These are phyloP conservation scores for Bursaphelenchus mucronatus DNA, from an alignment of 1,140 invertebrate genomes.

Conservation along the genomic window DNA sequence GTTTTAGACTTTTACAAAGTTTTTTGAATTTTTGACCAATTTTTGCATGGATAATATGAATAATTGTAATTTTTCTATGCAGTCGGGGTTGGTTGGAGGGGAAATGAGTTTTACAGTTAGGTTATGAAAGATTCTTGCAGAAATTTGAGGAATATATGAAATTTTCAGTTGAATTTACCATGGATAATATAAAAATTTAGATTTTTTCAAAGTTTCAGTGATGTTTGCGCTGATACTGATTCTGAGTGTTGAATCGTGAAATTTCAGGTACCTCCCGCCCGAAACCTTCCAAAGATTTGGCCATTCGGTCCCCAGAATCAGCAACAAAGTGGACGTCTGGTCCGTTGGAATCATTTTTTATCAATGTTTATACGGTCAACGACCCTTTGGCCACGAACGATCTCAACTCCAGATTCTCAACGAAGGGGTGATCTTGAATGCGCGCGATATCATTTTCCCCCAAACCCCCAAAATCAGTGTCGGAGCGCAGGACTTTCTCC, in stretches of 20 bases:
- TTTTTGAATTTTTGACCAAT: no score
- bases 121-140: no score
- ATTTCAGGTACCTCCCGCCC: conserved; percentile 80
- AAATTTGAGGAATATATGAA: no score
- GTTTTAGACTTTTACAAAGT: no score
- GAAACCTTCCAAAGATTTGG: conserved; percentile 99
- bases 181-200: no score
- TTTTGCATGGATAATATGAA: no score
- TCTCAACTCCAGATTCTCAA: conserved; percentile 98
- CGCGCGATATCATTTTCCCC: conserved; percentile 96
- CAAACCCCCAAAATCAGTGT: conserved; percentile 74
- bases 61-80: no score
- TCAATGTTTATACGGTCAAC: conserved; percentile 93
- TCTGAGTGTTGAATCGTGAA: not conserved
- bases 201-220: no score
- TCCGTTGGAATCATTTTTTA: conserved; percentile 99
- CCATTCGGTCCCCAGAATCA: conserved; percentile 86
- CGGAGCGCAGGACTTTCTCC: conserved; percentile 60
- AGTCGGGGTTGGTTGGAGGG: no score
- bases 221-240: no score
- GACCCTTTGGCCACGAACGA: conserved; percentile 97
- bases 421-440: conserved; percentile 98
- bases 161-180: no score
- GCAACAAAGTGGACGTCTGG: conserved; percentile 99
- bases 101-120: no score